A percentile compares a stretch with the other conserved stretches of the same genome.
These are phyloP conservation scores for Drosophila melanosoma DNA, from an alignment of 2,888 invertebrate genomes.

Conservation along the genomic window DNA sequence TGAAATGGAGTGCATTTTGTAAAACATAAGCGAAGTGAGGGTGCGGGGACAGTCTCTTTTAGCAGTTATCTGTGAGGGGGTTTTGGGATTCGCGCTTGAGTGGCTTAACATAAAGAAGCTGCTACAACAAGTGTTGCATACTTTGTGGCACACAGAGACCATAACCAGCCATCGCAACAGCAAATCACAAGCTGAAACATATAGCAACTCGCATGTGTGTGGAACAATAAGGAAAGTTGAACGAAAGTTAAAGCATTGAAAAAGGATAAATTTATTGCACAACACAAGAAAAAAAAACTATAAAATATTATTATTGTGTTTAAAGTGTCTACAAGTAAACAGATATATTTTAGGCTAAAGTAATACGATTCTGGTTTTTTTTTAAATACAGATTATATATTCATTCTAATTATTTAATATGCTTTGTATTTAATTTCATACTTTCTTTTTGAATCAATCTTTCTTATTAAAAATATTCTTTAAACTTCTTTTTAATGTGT, in stretches of 20 bases:
- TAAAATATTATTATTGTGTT: background rate
- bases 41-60: slow-evolving; percentile 17
- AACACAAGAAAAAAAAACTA: background rate
- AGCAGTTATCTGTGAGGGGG: slow-evolving; percentile 17
- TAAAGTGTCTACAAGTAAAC: background rate
- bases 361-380: background rate
- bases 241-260: background rate
- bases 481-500: background rate
- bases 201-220: background rate
- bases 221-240: background rate
- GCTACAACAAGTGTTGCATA: slow-evolving; percentile 66
- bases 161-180: slow-evolving; percentile 11
- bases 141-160: slow-evolving; percentile 34
- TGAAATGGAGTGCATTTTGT: slow-evolving; percentile 66
- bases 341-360: background rate
- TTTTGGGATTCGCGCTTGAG: slow-evolving; percentile 59
- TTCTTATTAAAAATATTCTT: background rate
- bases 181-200: background rate
- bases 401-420: background rate
- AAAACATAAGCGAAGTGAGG: slow-evolving; percentile 30
- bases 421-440: background rate
- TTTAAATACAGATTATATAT: background rate
- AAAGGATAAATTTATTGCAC: background rate
- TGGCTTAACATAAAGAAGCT: slow-evolving; percentile 56
- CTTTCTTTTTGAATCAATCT: background rate